Evolutionary conservation across 1,140 invertebrate genomes (phyloP), one percentile per base, ranked within the genome.

Genomic region (Leptinotarsa undecemlineata): DNA sequence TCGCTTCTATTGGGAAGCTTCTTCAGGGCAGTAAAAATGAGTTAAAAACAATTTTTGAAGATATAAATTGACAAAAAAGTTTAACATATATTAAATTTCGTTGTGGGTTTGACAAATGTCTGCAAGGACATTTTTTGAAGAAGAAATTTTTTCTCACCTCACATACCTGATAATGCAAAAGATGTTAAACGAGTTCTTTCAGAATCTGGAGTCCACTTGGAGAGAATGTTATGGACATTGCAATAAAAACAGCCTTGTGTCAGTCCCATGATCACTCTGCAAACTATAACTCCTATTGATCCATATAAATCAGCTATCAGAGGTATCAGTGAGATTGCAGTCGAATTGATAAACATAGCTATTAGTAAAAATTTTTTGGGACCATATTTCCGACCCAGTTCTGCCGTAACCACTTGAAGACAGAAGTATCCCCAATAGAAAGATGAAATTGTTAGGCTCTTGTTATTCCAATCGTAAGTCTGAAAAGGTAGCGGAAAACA

Each of bases 201-300:
- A 11, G 86, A 80, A 1, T 84, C 81, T 0, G 90, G 90, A 33
- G 76, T 89, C 95, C 96, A 97, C 80, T 92, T 92, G 0, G 94
- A 91, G 75, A 96, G 85, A 3, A 96, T 85, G 0, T 91, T 91
- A 78, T 96, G 94, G 5, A 94, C 87, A 66, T 90, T 89, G 0
- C 95, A 95, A 80, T 93, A 93, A 6, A 94, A 87, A 1, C 94
- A 89, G 13, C 95, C 95, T 86, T 96, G 91, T 23, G 87, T 88
- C 0, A 96, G 81, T 0, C 96, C 95, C 84, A 94, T 91, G 0
- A 92, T 75, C 1, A 95, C 89, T 42, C 95, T 87, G 15, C 90
- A 86, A 79, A 84, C 82, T 81, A 88, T 88, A 70, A 93, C 83
- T 73, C 88, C 86, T 82, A 90, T 82, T 89, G 90, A 92, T 15